Percentiles rank a stretch among this genome's conserved stretches.
Evolutionary conservation across 1,140 invertebrate species (phyloP).

Genomic region (Nebria ingens): DNA sequence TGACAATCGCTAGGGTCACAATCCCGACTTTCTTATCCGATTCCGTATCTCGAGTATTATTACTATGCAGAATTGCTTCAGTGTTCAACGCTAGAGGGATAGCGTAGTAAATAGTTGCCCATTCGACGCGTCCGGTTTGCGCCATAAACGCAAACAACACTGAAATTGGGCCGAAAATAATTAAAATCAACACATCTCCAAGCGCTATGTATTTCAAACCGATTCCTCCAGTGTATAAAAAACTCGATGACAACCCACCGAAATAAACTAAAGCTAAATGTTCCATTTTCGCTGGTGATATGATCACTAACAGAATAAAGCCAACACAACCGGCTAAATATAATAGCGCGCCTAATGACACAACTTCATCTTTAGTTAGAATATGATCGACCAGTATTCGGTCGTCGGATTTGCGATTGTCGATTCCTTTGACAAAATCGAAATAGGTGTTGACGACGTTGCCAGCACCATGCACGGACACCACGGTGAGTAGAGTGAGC

Average conservation of each 20-base stretch:
- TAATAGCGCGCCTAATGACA: conserved; percentile 73
- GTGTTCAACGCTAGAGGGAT: conserved; percentile 88
- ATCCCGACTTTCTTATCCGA: conserved; percentile 77
- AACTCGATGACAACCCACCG: conserved; percentile 90
- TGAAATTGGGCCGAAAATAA: conserved; percentile 89
- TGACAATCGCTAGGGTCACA: conserved; percentile 86
- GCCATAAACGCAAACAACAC: conserved; percentile 90
- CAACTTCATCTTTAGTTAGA: conserved; percentile 74
- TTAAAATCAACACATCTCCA: conserved; percentile 81
- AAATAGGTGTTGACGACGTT: conserved; percentile 97
- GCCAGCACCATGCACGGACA: conserved; percentile 88
- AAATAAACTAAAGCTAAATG: conserved; percentile 90
- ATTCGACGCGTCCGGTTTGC: conserved; percentile 76
- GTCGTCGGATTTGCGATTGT: conserved; percentile 84
- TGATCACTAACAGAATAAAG: conserved; percentile 65
- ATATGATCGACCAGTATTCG: conserved; percentile 86
- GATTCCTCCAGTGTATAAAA: conserved; percentile 86
- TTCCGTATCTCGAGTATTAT: conserved; percentile 85
- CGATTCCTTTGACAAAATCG: conserved; percentile 88
- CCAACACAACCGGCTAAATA: conserved; percentile 83
- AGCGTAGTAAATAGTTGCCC: conserved; percentile 84
- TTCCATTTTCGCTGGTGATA: conserved; percentile 86
- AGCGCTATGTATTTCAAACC: conserved; percentile 89
- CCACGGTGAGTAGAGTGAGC: conserved; percentile 70
- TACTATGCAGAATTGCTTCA: conserved; percentile 89